Percentiles rank a stretch among this genome's conserved stretches.
Evolutionary conservation across 2,888 invertebrate species (phyloP).

Genomic region (Dexiosoma caninum): DNA sequence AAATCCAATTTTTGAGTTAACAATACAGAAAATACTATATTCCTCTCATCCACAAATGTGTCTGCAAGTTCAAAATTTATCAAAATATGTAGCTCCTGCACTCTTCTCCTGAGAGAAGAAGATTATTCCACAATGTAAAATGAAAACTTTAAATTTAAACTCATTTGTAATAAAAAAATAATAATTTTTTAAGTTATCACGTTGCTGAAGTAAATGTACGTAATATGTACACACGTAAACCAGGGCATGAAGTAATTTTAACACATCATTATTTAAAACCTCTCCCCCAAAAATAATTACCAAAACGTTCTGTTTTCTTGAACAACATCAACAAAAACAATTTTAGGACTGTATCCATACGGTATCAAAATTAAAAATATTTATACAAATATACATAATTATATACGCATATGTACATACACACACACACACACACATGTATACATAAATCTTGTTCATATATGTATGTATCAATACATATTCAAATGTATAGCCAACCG

Average conservation of each 20-base stretch:
- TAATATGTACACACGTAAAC: too few species aligned
- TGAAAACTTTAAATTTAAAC: too few species aligned
- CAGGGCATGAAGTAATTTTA: background rate
- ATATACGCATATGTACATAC: background rate
- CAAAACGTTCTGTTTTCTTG: constrained; percentile 9
- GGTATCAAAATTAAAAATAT: constrained; percentile 15
- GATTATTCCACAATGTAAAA: too few species aligned
- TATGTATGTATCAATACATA: background rate
- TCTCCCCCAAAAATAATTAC: background rate
- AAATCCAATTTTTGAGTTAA: too few species aligned
- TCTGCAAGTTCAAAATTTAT: too few species aligned
- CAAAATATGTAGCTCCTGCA: too few species aligned
- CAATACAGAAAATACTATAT: too few species aligned
- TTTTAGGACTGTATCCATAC: constrained; percentile 30
- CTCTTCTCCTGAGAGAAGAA: too few species aligned
- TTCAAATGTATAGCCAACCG: constrained; percentile 12
- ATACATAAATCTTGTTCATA: background rate
- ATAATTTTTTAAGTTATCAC: too few species aligned
- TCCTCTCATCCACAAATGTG: too few species aligned
- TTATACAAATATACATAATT: background rate
- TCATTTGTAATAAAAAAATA: too few species aligned
- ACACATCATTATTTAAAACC: constrained; percentile 4
- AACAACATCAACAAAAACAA: background rate
- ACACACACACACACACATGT: background rate
- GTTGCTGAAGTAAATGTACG: too few species aligned